phyloP scores from a whole-genome alignment of 2,797 vertebrate species.

The Graptemys geographica region DNA sequence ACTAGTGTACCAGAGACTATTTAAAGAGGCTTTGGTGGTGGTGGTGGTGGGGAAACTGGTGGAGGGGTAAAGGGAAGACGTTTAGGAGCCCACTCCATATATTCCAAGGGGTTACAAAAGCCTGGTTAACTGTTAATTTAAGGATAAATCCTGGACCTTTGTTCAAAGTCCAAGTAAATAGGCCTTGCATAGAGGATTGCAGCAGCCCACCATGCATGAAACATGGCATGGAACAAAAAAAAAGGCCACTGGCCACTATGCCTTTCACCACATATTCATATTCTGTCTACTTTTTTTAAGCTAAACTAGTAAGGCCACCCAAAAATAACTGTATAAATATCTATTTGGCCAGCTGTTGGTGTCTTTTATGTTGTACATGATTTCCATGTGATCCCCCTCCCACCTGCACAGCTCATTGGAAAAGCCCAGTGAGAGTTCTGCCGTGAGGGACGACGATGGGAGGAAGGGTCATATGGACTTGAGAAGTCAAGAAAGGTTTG shows the following conservation, averaged over 20 bases:
- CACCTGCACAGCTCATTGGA: neutral
- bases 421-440: neutral
- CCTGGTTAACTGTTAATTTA: neutral
- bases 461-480: neutral
- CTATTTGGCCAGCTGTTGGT: neutral
- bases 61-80: neutral
- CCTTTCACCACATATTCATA: neutral
- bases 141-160: neutral
- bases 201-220: neutral
- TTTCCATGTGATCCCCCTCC: neutral
- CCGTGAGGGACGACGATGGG: neutral
- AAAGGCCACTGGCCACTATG: neutral
- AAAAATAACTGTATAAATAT: neutral
- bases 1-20: neutral
- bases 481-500: neutral
- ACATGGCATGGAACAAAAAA: neutral
- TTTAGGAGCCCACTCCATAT: neutral
- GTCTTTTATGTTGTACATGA: neutral
- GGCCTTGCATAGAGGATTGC: neutral
- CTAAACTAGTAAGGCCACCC: neutral
- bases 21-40: neutral
- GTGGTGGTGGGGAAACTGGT: neutral
- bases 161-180: neutral
- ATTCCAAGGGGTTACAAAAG: neutral
- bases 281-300: neutral